These are phyloP conservation scores for Porites divaricata DNA, from an alignment of 92 coral and sea anemone genomes.

Conservation along the genomic window DNA sequence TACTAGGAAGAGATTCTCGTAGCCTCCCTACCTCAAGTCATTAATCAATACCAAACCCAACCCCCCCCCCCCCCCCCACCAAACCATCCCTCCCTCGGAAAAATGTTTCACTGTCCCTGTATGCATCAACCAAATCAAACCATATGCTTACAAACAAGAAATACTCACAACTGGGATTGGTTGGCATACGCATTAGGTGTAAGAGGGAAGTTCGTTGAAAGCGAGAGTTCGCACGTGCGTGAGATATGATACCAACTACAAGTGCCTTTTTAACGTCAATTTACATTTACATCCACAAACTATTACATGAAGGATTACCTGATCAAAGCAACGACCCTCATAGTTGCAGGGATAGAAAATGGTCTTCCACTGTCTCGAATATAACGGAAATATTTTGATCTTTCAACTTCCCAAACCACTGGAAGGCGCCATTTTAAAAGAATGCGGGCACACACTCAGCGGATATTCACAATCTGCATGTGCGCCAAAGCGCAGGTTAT, in stretches of 20 bases:
- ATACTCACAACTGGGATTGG: too few species aligned
- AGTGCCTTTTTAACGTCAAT: background rate
- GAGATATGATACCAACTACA: background rate
- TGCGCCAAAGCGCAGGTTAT: slow-evolving; percentile 19
- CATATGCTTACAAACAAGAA: too few species aligned
- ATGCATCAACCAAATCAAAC: too few species aligned
- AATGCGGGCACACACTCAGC: background rate
- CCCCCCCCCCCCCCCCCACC: too few species aligned
- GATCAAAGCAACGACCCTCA: slow-evolving; percentile 93
- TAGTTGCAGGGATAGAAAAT: slow-evolving; percentile 8
- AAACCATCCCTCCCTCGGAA: too few species aligned
- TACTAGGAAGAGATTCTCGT: too few species aligned
- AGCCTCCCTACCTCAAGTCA: too few species aligned
- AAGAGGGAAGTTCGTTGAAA: too few species aligned
- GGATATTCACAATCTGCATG: background rate
- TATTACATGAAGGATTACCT: slow-evolving; percentile 56
- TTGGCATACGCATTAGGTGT: too few species aligned
- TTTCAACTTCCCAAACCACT: background rate
- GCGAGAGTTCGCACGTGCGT: too few species aligned
- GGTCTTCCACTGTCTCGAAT: background rate
- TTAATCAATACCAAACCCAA: too few species aligned
- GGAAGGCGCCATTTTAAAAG: slow-evolving; percentile 51
- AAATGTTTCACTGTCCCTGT: too few species aligned
- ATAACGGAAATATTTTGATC: background rate
- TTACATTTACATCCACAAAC: background rate